Evolutionary conservation across 2,888 invertebrate genomes (phyloP).

Genomic region (Herminia tarsipennalis): DNA sequence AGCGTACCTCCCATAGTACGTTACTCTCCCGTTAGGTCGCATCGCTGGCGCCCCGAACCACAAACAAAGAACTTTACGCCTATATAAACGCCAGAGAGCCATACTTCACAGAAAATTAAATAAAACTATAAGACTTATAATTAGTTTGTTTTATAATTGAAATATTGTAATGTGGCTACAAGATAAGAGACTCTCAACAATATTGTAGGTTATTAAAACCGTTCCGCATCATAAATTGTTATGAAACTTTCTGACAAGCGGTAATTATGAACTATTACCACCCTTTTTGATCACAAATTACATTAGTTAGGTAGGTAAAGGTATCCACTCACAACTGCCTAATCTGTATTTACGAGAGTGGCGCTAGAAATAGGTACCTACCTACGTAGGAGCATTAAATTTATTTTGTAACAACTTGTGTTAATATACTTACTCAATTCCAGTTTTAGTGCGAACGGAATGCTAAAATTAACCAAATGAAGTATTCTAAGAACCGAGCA

Average conservation of each 20-base stretch:
- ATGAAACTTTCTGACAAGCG: too few species aligned
- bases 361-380: too few species aligned
- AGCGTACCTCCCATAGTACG: conserved; percentile 51
- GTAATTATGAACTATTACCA: too few species aligned
- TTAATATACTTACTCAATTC: neutral
- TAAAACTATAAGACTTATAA: conserved; percentile 11
- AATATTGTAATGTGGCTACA: neutral
- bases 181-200: too few species aligned
- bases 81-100: conserved; percentile 16
- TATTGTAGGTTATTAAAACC: neutral
- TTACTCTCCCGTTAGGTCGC: conserved; percentile 50
- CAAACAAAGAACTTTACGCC: conserved; percentile 32
- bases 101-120: conserved; percentile 22
- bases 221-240: conserved; percentile 12
- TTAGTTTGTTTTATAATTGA: conserved; percentile 2
- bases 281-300: too few species aligned
- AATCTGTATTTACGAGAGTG: too few species aligned
- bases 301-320: too few species aligned
- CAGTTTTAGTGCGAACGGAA: conserved; percentile 7
- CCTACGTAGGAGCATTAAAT: too few species aligned
- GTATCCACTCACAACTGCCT: too few species aligned
- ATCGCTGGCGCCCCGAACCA: conserved; percentile 15
- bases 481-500: conserved; percentile 37
- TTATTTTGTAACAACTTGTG: neutral
- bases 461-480: conserved; percentile 23